phyloP scores from a whole-genome alignment of 2,113 vertebrate genomes.

The Antechinus flavipes region DNA sequence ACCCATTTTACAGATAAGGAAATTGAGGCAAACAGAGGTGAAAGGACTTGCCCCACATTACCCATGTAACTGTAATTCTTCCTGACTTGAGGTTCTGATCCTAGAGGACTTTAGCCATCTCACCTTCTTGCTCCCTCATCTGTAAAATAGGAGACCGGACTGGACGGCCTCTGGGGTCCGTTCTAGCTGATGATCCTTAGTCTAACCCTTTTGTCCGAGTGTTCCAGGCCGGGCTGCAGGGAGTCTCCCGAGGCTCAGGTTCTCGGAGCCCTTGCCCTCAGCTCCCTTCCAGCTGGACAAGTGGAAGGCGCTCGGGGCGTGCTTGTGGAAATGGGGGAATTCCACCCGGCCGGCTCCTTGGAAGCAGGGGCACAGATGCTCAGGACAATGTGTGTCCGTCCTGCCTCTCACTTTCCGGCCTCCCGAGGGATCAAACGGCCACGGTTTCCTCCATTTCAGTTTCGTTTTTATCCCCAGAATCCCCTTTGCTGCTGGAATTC shows the following conservation, averaged over 20 bases:
- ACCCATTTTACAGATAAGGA: not conserved
- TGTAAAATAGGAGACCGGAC: not conserved
- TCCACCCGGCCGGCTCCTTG: not conserved
- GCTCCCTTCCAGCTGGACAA: not conserved
- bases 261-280: not conserved
- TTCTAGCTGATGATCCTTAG: not conserved
- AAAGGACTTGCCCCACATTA: not conserved
- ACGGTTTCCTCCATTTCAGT: not conserved
- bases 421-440: not conserved
- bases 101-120: not conserved
- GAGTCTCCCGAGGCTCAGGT: not conserved
- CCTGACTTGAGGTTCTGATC: not conserved
- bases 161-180: not conserved
- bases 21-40: not conserved
- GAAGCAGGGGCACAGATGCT: not conserved
- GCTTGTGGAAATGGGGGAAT: not conserved
- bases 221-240: not conserved
- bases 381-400: not conserved
- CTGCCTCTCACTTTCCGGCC: not conserved
- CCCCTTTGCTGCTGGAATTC: constrained; percentile 35
- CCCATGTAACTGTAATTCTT: not conserved
- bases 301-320: not conserved
- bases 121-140: no score
- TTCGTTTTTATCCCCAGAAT: not conserved
- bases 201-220: not conserved